A percentile compares a stretch with the other conserved stretches of the same genome.
These are phyloP conservation scores for Caenorhabditis latens DNA, from an alignment of 1,140 invertebrate species.

Conservation along the genomic window DNA sequence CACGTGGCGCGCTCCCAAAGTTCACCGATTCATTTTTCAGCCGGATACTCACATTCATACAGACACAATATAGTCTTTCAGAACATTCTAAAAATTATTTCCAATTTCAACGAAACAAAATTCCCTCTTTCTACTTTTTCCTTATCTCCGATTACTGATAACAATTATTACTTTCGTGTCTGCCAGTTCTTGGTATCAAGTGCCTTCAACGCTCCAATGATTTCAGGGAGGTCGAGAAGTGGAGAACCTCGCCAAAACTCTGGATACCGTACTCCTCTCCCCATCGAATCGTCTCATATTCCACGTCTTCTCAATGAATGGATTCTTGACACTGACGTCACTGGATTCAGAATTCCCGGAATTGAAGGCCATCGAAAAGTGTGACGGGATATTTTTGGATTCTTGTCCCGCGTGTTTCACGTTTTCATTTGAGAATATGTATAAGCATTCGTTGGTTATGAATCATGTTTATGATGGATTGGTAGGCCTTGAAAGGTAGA, in stretches of 20 bases:
- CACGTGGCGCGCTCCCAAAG: too few relatives aligned
- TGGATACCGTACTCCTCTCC: not conserved
- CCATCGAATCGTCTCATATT: constrained; percentile 30
- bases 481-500: not conserved
- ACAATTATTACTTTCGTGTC: too few relatives aligned
- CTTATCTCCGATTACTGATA: too few relatives aligned
- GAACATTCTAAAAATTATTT: too few relatives aligned
- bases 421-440: constrained; percentile 19
- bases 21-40: too few relatives aligned
- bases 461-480: constrained; percentile 39
- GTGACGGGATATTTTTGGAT: constrained; percentile 37
- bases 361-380: constrained; percentile 14
- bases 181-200: too few relatives aligned
- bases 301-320: constrained; percentile 45
- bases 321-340: constrained; percentile 18
- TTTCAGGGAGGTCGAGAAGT: constrained; percentile 33
- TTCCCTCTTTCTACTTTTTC: too few relatives aligned
- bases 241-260: constrained; percentile 3
- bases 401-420: constrained; percentile 23
- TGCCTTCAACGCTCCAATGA: not conserved
- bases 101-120: too few relatives aligned
- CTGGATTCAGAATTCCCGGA: constrained; percentile 19
- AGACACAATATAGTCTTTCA: too few relatives aligned
- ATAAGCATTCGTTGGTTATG: constrained; percentile 13
- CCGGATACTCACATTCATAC: too few relatives aligned